A percentile compares a stretch with the other conserved stretches of the same genome.
Evolutionary conservation across 2,888 invertebrate genomes (phyloP).

Genomic region (Hyles lineata): DNA sequence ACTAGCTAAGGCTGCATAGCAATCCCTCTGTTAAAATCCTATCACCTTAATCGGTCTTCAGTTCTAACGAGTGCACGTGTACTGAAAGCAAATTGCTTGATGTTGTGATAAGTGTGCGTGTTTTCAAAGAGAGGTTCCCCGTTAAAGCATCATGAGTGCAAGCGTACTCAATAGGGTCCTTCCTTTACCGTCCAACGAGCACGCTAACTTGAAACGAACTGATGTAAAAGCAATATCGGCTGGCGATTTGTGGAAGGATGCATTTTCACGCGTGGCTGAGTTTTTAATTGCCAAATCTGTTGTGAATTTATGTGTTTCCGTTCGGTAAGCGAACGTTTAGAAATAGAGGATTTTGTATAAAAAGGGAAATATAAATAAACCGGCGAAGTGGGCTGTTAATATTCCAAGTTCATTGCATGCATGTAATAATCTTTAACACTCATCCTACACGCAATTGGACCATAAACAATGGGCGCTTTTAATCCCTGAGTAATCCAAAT

Average conservation of each 20-base stretch:
- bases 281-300: background rate
- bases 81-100: background rate
- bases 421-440: background rate
- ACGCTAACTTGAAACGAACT: background rate
- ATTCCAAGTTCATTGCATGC: background rate
- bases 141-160: background rate
- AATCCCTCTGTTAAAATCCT: background rate
- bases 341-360: background rate
- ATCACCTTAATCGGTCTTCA: background rate
- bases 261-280: background rate
- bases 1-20: too few relatives aligned
- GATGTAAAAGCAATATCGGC: background rate
- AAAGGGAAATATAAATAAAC: background rate
- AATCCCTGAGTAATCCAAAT: slow-evolving; percentile 12
- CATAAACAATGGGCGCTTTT: background rate
- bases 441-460: background rate
- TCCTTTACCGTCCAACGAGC: background rate
- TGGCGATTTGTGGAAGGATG: slow-evolving; percentile 3
- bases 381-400: background rate
- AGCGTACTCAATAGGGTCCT: background rate
- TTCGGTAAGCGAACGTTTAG: background rate
- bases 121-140: background rate
- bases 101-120: background rate
- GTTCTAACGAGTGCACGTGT: background rate
- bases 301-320: background rate